Evolutionary conservation across 2,797 vertebrate species (phyloP).

Genomic region (Rhincodon typus): DNA sequence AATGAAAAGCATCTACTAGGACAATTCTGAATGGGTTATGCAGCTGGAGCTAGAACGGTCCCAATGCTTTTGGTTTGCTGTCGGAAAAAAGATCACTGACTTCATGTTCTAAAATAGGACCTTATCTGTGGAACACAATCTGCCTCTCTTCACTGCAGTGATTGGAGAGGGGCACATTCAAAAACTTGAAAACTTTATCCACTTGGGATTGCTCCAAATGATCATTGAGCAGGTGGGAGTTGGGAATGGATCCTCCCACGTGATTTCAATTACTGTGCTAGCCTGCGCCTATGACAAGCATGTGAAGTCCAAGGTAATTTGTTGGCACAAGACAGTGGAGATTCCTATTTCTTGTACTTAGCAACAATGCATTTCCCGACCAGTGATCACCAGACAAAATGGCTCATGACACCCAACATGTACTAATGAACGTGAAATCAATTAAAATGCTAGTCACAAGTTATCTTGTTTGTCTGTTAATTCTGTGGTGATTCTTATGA

Average conservation of each 20-base stretch:
- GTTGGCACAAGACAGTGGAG: not conserved
- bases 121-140: not conserved
- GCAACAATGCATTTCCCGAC: not conserved
- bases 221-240: not conserved
- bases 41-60: not conserved
- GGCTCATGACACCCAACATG: not conserved
- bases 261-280: not conserved
- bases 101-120: not conserved
- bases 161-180: not conserved
- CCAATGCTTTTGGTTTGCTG: not conserved
- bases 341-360: not conserved
- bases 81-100: not conserved
- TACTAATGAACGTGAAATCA: not conserved
- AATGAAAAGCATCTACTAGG: not conserved
- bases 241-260: not conserved
- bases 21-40: not conserved
- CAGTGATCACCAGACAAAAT: no score
- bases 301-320: not conserved
- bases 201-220: not conserved
- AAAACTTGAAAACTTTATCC: not conserved
- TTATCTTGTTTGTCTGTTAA: not conserved
- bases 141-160: not conserved
- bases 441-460: not conserved
- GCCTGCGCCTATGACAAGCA: not conserved
- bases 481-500: not conserved